Percentiles rank a stretch among this genome's conserved stretches.
phyloP scores from a whole-genome alignment of 2,888 invertebrate species.

The Hirtodrosophila alboralis region DNA sequence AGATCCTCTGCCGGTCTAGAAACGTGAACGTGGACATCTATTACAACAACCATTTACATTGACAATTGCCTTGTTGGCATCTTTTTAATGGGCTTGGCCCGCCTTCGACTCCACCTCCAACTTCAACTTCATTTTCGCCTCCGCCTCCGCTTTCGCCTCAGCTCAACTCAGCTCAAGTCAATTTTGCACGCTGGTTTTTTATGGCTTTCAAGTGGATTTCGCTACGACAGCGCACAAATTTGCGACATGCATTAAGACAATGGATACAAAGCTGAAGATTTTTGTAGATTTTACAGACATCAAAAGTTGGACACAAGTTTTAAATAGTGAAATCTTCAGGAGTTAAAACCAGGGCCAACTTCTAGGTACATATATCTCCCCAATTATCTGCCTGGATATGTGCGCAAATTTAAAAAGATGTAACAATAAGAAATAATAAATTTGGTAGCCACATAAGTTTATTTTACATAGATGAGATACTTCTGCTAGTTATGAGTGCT shows the following conservation, averaged over 20 bases:
- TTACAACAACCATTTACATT: conserved; percentile 74
- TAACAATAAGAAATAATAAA: too few relatives aligned
- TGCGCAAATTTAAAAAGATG: too few relatives aligned
- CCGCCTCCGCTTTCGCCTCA: background rate
- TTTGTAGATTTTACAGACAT: conserved; percentile 4
- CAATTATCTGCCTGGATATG: too few relatives aligned
- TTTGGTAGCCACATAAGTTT: too few relatives aligned
- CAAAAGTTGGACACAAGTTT: background rate
- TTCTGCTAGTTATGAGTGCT: too few relatives aligned
- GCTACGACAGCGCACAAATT: conserved; percentile 52
- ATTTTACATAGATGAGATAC: too few relatives aligned
- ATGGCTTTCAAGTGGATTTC: conserved; percentile 57
- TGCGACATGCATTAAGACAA: conserved; percentile 51
- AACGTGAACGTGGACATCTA: conserved; percentile 66
- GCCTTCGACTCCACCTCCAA: background rate
- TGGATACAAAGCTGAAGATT: conserved; percentile 15
- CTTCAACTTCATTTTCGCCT: background rate
- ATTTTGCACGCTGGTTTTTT: conserved; percentile 66
- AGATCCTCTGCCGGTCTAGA: conserved; percentile 1
- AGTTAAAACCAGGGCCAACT: too few relatives aligned
- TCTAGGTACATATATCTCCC: too few relatives aligned
- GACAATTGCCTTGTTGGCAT: conserved; percentile 77
- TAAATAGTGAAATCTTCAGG: background rate
- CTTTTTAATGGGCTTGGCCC: conserved; percentile 61
- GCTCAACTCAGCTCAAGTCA: conserved; percentile 54